These are phyloP conservation scores for Vombatus ursinus DNA, from an alignment of 2,113 vertebrate genomes.

Conservation along the genomic window DNA sequence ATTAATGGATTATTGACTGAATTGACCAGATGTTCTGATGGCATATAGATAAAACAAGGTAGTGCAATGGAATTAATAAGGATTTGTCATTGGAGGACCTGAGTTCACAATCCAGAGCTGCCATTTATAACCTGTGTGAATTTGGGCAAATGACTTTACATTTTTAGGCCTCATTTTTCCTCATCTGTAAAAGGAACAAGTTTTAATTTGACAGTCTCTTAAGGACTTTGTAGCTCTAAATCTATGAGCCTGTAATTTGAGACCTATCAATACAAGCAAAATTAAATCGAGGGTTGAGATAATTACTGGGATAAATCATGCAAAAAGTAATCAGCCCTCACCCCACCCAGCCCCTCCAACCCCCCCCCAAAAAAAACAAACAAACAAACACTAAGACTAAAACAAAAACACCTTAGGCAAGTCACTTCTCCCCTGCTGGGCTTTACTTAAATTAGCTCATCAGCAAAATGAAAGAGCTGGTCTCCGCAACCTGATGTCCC, in stretches of 20 bases:
- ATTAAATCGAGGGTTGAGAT: slow-evolving; percentile 9
- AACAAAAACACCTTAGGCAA: background rate
- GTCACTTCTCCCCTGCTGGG: background rate
- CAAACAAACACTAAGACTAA: background rate
- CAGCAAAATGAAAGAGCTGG: background rate
- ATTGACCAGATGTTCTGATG: background rate
- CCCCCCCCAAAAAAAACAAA: slow-evolving; percentile 30
- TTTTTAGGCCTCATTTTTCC: background rate
- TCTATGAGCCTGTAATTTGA: background rate
- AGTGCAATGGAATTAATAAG: background rate
- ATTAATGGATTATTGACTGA: background rate
- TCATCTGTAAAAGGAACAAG: background rate
- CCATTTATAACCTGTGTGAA: background rate
- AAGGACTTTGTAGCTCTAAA: background rate
- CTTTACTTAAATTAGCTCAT: background rate
- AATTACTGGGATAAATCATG: slow-evolving; percentile 38
- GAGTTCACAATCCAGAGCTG: background rate
- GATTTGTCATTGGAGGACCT: background rate
- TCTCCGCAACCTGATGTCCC: background rate
- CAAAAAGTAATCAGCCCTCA: slow-evolving; percentile 29
- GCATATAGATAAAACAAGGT: background rate
- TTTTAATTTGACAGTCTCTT: background rate
- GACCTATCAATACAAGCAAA: background rate
- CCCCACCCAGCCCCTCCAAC: background rate
- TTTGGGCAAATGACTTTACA: background rate